These are phyloP conservation scores for Pristionchus exspectatus DNA, from an alignment of 2,888 invertebrate species.

Conservation along the genomic window DNA sequence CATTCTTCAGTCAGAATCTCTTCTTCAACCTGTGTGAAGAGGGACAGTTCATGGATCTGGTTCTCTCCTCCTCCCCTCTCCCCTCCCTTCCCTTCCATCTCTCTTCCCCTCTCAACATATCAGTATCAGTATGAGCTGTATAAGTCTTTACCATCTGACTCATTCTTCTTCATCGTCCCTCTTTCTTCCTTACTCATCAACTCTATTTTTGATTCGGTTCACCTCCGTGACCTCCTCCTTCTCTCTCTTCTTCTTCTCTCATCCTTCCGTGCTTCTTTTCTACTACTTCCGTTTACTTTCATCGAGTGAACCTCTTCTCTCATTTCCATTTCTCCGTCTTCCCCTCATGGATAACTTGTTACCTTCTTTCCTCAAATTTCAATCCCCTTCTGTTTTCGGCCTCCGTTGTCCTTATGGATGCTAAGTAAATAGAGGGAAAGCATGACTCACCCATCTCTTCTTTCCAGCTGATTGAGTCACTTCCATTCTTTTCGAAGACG, in stretches of 20 bases:
- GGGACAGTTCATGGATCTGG: slow-evolving; percentile 42
- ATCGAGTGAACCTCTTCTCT: slow-evolving; percentile 53
- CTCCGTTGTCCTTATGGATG: slow-evolving; percentile 20
- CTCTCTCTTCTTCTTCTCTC: not conserved
- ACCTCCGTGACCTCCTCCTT: not conserved
- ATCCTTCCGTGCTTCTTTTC: slow-evolving; percentile 15
- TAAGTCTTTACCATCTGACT: slow-evolving; percentile 31
- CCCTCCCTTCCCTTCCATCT: too few species aligned
- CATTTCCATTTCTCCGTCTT: slow-evolving; percentile 16
- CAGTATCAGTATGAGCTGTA: slow-evolving; percentile 36
- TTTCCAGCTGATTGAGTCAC: not conserved
- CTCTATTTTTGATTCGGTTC: not conserved
- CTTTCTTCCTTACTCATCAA: slow-evolving; percentile 2
- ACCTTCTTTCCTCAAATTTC: slow-evolving; percentile 15
- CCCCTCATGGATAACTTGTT: slow-evolving; percentile 40
- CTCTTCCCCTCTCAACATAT: not conserved
- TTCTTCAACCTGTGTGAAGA: slow-evolving; percentile 6
- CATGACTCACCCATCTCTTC: slow-evolving; percentile 17
- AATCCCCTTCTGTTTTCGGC: slow-evolving; percentile 12
- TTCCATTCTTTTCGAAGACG: not conserved
- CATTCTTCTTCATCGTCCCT: not conserved
- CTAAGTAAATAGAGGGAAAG: slow-evolving; percentile 29
- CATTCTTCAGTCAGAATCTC: slow-evolving; percentile 14
- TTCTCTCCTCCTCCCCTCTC: slow-evolving; percentile 21
- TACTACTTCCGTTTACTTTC: slow-evolving; percentile 45